A percentile compares a stretch with the other conserved stretches of the same genome.
These are phyloP conservation scores for Leptonema lineaticorne DNA, from an alignment of 1,140 invertebrate genomes.

Conservation along the genomic window DNA sequence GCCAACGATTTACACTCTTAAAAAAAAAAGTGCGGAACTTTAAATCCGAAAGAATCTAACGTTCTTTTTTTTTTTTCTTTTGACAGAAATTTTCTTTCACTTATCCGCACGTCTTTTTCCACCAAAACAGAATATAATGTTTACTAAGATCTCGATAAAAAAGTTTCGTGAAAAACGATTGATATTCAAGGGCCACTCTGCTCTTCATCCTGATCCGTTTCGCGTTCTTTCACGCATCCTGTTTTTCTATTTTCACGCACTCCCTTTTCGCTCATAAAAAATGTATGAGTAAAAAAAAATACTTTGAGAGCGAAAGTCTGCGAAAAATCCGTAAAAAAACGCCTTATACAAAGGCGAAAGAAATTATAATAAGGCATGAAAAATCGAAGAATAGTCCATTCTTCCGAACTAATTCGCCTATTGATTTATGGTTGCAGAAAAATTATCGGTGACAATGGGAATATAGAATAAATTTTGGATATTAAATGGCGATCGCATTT, in stretches of 20 bases:
- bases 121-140: neutral
- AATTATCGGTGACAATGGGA: neutral
- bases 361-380: no score
- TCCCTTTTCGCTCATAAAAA: neutral
- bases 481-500: neutral
- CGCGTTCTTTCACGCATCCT: slow-evolving; percentile 1
- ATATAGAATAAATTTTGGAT: neutral
- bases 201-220: neutral
- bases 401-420: neutral
- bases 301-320: neutral
- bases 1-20: neutral
- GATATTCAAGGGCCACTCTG: slow-evolving; percentile 10
- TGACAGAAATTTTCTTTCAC: no score
- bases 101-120: neutral
- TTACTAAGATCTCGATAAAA: neutral
- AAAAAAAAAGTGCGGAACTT: no score
- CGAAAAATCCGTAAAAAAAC: no score
- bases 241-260: slow-evolving; percentile 8
- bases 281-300: slow-evolving; percentile 9
- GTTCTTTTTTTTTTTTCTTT: no score
- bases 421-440: neutral
- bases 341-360: no score
- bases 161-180: slow-evolving; percentile 5
- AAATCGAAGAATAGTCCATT: neutral
- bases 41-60: no score